These are phyloP conservation scores for Sitta carolinensis DNA, from an alignment of 2,797 vertebrate species.

Conservation along the genomic window DNA sequence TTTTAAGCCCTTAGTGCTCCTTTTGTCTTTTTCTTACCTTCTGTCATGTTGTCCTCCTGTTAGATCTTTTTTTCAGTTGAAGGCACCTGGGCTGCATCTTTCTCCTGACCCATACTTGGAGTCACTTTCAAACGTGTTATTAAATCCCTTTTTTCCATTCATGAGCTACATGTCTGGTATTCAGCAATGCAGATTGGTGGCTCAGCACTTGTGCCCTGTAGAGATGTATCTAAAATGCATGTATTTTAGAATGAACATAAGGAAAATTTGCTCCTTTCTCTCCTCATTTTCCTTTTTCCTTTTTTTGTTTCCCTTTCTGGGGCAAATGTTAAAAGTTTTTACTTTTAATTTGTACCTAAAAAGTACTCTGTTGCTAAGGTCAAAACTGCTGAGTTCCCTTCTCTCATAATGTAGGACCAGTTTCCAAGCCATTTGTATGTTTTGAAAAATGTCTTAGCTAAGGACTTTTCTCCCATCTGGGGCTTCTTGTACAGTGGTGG, in stretches of 20 bases:
- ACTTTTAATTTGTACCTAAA: not conserved
- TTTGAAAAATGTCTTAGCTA: not conserved
- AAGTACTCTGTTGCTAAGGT: not conserved
- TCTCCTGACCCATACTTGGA: conserved; percentile 25
- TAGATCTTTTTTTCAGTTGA: conserved; percentile 57
- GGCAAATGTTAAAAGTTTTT: not conserved
- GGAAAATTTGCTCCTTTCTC: not conserved
- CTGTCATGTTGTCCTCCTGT: conserved; percentile 41
- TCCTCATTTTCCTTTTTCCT: not conserved
- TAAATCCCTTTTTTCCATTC: conserved; percentile 44
- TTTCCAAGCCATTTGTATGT: not conserved
- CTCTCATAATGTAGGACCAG: not conserved
- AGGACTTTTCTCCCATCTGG: not conserved
- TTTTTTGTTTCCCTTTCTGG: not conserved
- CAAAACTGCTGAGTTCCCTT: not conserved
- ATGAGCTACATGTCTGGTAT: not conserved
- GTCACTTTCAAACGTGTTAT: conserved; percentile 12
- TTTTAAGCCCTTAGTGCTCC: conserved; percentile 44
- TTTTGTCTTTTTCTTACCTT: conserved; percentile 56
- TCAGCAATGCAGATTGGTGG: conserved; percentile 22
- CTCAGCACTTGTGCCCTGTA: not conserved
- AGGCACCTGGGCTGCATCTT: conserved; percentile 44
- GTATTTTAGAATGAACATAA: not conserved
- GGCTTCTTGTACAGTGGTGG: not conserved
- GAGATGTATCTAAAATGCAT: conserved; percentile 10